These are phyloP conservation scores for Cataglyphis rosenhaueri DNA, from an alignment of 2,888 invertebrate genomes.

Conservation along the genomic window DNA sequence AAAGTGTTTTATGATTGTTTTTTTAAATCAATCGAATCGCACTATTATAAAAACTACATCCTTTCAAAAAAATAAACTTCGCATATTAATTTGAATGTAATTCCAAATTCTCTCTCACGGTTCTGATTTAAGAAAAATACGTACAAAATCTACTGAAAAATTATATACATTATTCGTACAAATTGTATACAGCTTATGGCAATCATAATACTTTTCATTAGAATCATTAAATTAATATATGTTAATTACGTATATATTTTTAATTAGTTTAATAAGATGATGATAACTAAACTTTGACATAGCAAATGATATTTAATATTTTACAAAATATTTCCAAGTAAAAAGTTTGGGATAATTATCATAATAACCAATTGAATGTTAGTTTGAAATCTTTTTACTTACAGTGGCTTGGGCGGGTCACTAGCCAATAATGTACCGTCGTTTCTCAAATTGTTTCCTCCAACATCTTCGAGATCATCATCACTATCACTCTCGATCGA, in stretches of 20 bases:
- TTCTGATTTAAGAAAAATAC: background rate
- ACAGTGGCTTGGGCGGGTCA: constrained; percentile 98
- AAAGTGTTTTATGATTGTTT: background rate
- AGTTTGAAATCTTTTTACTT: constrained; percentile 85
- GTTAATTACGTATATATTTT: background rate
- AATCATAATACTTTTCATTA: background rate
- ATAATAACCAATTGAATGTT: background rate
- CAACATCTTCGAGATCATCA: constrained; percentile 93
- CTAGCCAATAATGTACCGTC: constrained; percentile 98
- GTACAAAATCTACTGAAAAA: background rate
- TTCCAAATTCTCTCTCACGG: background rate
- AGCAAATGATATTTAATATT: background rate
- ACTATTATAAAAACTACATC: background rate
- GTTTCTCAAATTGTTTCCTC: constrained; percentile 92
- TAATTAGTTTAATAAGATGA: constrained; percentile 4
- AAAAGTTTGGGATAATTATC: background rate
- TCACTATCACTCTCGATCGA: constrained; percentile 88
- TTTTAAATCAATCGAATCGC: background rate
- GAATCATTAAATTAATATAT: background rate
- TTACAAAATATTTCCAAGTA: background rate
- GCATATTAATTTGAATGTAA: background rate
- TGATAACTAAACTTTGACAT: constrained; percentile 1
- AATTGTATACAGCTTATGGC: background rate
- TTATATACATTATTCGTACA: background rate
- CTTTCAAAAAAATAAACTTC: background rate